Evolutionary conservation across 2,797 vertebrate species (phyloP).

Genomic region (Falco concolor): DNA sequence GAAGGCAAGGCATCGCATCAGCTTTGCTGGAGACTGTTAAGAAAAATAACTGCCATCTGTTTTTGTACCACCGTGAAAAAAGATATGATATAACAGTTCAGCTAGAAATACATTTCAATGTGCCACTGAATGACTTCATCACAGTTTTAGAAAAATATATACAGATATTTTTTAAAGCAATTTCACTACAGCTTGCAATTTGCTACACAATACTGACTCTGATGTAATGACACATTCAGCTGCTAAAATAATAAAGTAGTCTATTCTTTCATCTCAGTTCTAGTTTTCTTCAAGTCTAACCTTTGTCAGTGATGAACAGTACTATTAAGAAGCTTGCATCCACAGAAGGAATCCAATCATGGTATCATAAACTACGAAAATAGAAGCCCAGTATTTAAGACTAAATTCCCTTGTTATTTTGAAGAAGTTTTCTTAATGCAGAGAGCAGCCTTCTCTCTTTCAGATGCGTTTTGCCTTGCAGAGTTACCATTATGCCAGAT

Average conservation of each 20-base stretch:
- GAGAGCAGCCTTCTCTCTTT: not conserved
- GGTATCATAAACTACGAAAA: conserved; percentile 28
- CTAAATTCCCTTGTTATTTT: not conserved
- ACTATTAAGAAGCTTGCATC: conserved; percentile 30
- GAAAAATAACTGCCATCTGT: conserved; percentile 44
- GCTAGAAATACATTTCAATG: conserved; percentile 45
- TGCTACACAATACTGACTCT: conserved; percentile 41
- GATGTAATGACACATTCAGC: conserved; percentile 59
- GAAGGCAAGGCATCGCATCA: not conserved
- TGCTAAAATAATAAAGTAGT: conserved; percentile 63
- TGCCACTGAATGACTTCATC: conserved; percentile 38
- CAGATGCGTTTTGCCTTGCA: not conserved
- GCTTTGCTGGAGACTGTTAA: not conserved
- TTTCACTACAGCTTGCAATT: conserved; percentile 54
- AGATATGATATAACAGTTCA: not conserved
- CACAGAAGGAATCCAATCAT: conserved; percentile 37
- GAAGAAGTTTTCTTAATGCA: not conserved
- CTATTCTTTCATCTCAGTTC: conserved; percentile 33
- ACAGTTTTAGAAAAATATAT: conserved; percentile 46
- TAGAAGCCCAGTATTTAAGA: not conserved
- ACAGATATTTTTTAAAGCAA: conserved; percentile 55
- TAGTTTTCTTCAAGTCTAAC: conserved; percentile 9
- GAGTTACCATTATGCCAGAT: not conserved
- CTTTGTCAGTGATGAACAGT: conserved; percentile 55
- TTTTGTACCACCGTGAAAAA: not conserved